phyloP scores from a whole-genome alignment of 2,113 vertebrate genomes.

The Pomatostomus ruficeps region DNA sequence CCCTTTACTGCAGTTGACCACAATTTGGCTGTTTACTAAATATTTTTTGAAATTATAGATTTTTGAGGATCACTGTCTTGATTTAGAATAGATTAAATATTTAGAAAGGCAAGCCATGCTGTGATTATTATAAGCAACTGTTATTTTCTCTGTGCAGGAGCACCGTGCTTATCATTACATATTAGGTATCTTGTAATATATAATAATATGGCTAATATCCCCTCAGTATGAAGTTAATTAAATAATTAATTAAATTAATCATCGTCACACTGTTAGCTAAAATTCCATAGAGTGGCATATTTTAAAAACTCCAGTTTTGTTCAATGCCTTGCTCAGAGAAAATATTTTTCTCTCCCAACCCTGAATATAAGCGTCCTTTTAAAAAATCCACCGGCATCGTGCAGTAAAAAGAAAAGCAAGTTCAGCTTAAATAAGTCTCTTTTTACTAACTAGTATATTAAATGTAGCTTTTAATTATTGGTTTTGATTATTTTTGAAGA shows the following conservation, averaged over 20 bases:
- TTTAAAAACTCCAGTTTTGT: constrained; percentile 8
- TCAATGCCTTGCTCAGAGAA: constrained; percentile 18
- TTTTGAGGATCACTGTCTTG: constrained; percentile 63
- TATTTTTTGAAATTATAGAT: constrained; percentile 75
- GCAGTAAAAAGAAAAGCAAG: constrained; percentile 45
- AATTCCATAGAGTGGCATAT: constrained; percentile 4
- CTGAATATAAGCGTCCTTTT: constrained; percentile 20
- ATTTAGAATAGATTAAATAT: constrained; percentile 61
- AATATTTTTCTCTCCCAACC: constrained; percentile 43
- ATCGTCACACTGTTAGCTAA: not conserved
- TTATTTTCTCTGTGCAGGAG: constrained; percentile 31
- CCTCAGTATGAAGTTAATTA: constrained; percentile 40
- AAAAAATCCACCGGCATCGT: not conserved
- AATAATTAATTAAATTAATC: constrained; percentile 58
- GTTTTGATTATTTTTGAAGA: constrained; percentile 79
- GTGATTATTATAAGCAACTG: constrained; percentile 58
- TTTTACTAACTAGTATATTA: constrained; percentile 67
- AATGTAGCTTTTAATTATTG: constrained; percentile 77
- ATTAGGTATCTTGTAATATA: constrained; percentile 13
- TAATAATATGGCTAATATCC: constrained; percentile 13
- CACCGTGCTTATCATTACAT: not conserved
- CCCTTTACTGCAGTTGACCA: constrained; percentile 76
- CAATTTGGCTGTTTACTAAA: constrained; percentile 74
- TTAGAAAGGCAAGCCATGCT: constrained; percentile 56
- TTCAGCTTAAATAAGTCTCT: constrained; percentile 59